Percentiles rank a stretch among this genome's conserved stretches.
Evolutionary conservation across 2,888 invertebrate species (phyloP).

Genomic region (Crocallis elinguaria): DNA sequence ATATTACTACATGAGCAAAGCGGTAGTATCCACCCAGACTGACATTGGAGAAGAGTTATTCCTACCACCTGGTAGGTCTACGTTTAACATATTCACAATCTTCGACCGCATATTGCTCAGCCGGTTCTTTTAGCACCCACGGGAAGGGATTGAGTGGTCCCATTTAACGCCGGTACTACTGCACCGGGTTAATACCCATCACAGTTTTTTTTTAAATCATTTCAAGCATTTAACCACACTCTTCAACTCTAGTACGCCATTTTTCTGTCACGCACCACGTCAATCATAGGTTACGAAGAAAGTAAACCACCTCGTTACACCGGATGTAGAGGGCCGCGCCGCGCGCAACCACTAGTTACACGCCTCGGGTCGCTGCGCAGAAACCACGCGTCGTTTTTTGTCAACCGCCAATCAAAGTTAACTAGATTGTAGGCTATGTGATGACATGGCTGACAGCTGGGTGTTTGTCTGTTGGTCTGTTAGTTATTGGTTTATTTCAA

Average conservation of each 20-base stretch:
- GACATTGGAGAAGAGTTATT: too few species aligned
- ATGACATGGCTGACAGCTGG: conserved; percentile 7
- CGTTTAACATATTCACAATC: too few species aligned
- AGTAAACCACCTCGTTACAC: conserved; percentile 46
- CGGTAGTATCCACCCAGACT: too few species aligned
- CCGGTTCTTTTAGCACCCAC: too few species aligned
- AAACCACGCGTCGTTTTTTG: conserved; percentile 62
- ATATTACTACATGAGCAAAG: too few species aligned
- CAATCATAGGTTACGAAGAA: conserved; percentile 40
- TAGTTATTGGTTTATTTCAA: background rate
- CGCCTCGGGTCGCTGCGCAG: conserved; percentile 63
- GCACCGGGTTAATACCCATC: too few species aligned
- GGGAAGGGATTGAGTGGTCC: too few species aligned
- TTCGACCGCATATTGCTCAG: too few species aligned
- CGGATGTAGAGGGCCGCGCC: conserved; percentile 46
- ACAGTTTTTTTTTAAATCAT: too few species aligned
- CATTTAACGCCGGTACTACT: too few species aligned
- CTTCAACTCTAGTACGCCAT: background rate
- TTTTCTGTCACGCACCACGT: conserved; percentile 26
- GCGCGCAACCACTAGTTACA: conserved; percentile 40
- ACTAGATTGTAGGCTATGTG: conserved; percentile 41
- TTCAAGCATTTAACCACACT: background rate
- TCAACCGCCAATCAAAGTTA: conserved; percentile 67
- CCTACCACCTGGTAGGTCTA: too few species aligned
- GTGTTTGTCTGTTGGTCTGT: conserved; percentile 17